A percentile compares a stretch with the other conserved stretches of the same genome.
phyloP scores from a whole-genome alignment of 2,888 invertebrate species.

The Drosophila nigricruria region DNA sequence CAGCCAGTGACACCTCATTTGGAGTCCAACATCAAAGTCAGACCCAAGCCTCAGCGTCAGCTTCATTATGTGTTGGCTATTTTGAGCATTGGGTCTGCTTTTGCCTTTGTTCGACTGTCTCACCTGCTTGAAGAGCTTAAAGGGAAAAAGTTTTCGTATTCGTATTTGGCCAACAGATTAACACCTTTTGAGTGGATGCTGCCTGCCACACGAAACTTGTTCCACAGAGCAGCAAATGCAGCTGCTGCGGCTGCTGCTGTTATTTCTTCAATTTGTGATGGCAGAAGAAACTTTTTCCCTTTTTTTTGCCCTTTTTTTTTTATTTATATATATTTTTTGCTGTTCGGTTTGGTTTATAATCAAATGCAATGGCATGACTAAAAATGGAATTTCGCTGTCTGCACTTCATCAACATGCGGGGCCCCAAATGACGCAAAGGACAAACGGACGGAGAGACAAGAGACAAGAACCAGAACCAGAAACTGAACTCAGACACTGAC shows the following conservation, averaged over 20 bases:
- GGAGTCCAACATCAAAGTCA: slow-evolving; percentile 29
- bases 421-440: slow-evolving; percentile 56
- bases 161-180: slow-evolving; percentile 68
- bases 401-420: slow-evolving; percentile 76
- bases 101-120: slow-evolving; percentile 51
- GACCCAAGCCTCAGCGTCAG: not conserved
- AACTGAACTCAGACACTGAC: not conserved
- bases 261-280: slow-evolving; percentile 23
- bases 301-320: slow-evolving; percentile 10
- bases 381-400: slow-evolving; percentile 79
- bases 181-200: slow-evolving; percentile 60
- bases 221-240: slow-evolving; percentile 20
- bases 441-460: slow-evolving; percentile 28
- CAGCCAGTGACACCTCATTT: slow-evolving; percentile 48
- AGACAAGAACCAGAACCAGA: slow-evolving; percentile 28
- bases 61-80: slow-evolving; percentile 5
- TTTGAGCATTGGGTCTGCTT: slow-evolving; percentile 11
- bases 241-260: slow-evolving; percentile 19
- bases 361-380: slow-evolving; percentile 80
- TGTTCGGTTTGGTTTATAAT: slow-evolving; percentile 61
- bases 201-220: slow-evolving; percentile 52
- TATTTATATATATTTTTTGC: slow-evolving; percentile 6
- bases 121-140: slow-evolving; percentile 25
- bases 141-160: slow-evolving; percentile 11
- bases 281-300: slow-evolving; percentile 26